These are phyloP conservation scores for Xanthia togata DNA, from an alignment of 2,888 invertebrate species.

Conservation along the genomic window DNA sequence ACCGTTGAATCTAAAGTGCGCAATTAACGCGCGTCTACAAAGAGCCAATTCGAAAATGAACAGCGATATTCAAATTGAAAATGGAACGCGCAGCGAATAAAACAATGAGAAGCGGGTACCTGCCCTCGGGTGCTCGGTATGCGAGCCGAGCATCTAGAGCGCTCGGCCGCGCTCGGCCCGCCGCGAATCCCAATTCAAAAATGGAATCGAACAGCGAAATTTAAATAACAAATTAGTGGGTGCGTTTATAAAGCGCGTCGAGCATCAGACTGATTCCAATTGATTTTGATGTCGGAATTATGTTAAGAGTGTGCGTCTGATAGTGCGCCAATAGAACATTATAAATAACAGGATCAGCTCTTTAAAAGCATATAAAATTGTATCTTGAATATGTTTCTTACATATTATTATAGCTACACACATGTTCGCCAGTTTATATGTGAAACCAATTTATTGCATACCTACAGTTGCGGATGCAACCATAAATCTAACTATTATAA, in stretches of 20 bases:
- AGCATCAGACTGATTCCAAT: conserved; percentile 81
- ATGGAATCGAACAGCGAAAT: conserved; percentile 84
- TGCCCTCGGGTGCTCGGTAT: conserved; percentile 75
- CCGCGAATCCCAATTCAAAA: conserved; percentile 84
- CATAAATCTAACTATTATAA: conserved; percentile 64
- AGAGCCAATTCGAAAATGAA: conserved; percentile 88
- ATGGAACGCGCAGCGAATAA: conserved; percentile 88
- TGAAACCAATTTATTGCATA: conserved; percentile 55
- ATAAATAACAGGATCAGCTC: conserved; percentile 57
- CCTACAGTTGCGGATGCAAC: conserved; percentile 56
- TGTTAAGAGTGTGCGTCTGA: conserved; percentile 68
- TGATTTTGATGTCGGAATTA: conserved; percentile 81
- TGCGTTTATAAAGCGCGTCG: conserved; percentile 83
- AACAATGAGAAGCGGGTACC: conserved; percentile 82
- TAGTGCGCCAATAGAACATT: conserved; percentile 61
- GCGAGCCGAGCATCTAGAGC: conserved; percentile 77
- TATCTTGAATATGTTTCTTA: conserved; percentile 34
- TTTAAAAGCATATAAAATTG: conserved; percentile 50
- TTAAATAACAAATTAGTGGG: conserved; percentile 88
- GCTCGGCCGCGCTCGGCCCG: conserved; percentile 67
- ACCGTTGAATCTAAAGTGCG: conserved; percentile 89
- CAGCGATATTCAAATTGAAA: conserved; percentile 90
- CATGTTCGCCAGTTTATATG: conserved; percentile 31
- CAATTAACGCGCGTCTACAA: conserved; percentile 88
- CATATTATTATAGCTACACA: conserved; percentile 19